These are phyloP conservation scores for Mungos mungo DNA, from an alignment of 2,113 vertebrate species.

Conservation along the genomic window DNA sequence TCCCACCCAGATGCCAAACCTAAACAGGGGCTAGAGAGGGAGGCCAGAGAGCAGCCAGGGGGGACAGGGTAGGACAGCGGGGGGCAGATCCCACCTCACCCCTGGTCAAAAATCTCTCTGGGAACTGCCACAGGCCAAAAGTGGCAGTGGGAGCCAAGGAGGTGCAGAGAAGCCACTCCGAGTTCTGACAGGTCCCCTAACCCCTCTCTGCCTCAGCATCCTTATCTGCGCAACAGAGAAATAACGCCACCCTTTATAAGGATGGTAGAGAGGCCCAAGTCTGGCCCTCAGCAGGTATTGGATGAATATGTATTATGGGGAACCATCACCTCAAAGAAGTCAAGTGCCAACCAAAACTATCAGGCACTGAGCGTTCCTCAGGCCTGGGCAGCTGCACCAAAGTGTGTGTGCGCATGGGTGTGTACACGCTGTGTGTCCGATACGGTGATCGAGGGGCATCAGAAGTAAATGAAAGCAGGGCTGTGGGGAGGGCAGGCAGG, in stretches of 20 bases:
- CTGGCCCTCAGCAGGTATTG: not conserved
- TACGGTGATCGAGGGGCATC: not conserved
- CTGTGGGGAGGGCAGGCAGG: not conserved
- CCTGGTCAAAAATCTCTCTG: not conserved
- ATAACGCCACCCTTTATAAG: not conserved
- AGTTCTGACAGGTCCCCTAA: not conserved
- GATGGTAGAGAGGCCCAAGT: not conserved
- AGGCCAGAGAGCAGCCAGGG: not conserved
- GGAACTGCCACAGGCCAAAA: not conserved
- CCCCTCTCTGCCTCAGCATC: not conserved
- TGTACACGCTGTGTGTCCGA: accelerated
- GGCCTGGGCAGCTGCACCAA: not conserved
- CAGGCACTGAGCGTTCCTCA: not conserved
- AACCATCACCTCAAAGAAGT: not conserved
- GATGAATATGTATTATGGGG: not conserved
- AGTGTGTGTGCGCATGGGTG: accelerated
- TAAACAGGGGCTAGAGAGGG: conserved; percentile 46
- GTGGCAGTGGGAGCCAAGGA: accelerated
- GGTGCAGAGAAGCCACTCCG: not conserved
- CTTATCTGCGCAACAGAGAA: not conserved
- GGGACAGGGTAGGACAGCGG: not conserved
- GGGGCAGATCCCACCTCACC: not conserved
- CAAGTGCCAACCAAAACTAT: not conserved
- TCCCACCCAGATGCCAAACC: conserved; percentile 36
- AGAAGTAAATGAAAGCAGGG: not conserved